Conservation (phyloP, 2,113 vertebrate species). For the Anolis carolinensis region DNA sequence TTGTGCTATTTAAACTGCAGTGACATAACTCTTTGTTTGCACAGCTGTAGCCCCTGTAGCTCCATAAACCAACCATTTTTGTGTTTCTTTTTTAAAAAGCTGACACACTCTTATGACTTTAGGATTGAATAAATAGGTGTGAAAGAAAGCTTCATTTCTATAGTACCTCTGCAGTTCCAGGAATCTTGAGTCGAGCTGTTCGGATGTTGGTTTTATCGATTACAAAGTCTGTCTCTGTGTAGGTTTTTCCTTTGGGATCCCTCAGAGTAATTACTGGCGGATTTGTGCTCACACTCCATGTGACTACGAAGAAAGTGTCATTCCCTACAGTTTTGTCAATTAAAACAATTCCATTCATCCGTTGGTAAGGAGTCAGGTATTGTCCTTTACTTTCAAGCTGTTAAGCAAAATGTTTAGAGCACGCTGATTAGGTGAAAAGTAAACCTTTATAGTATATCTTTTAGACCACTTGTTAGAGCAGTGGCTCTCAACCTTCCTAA, state of each 20-base stretch:
- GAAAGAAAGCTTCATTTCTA: neutral
- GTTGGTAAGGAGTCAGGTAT: too few species aligned
- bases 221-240: neutral
- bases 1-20: neutral
- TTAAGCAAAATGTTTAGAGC: neutral
- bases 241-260: constrained; percentile 13
- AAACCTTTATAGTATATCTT: too few species aligned
- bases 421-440: too few species aligned
- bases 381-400: constrained; percentile 26
- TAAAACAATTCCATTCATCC: neutral
- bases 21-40: neutral
- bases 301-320: constrained; percentile 28
- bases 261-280: neutral
- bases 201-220: neutral
- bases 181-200: constrained; percentile 15
- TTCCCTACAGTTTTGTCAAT: constrained; percentile 35
- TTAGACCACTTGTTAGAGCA: too few species aligned
- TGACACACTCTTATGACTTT: neutral
- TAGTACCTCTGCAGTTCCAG: constrained; percentile 31
- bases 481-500: too few species aligned
- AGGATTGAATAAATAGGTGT: neutral
- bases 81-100: neutral
- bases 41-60: neutral
- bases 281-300: neutral
- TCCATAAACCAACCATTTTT: neutral